phyloP scores from a whole-genome alignment of 1,140 invertebrate genomes.

The Aphelinus certus region DNA sequence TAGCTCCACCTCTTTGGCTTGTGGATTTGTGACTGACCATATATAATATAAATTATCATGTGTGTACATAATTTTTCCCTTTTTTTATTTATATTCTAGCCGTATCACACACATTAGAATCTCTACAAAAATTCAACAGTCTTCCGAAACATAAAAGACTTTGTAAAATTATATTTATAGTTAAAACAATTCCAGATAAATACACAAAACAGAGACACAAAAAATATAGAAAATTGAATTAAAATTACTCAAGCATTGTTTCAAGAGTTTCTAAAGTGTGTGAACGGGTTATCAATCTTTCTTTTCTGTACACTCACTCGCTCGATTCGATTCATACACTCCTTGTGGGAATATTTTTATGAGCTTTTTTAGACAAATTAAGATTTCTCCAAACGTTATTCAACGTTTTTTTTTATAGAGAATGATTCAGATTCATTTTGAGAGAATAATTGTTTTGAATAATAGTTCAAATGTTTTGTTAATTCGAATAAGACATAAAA shows the following conservation, averaged over 20 bases:
- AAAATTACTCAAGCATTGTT: constrained; percentile 15
- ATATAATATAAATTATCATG: constrained; percentile 56
- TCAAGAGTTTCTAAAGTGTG: constrained; percentile 21
- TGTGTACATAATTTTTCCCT: constrained; percentile 39
- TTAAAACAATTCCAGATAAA: not conserved
- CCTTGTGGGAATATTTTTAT: constrained; percentile 20
- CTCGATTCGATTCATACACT: constrained; percentile 11
- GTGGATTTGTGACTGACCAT: constrained; percentile 61
- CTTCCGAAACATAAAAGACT: not conserved
- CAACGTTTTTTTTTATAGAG: no score
- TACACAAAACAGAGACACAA: not conserved
- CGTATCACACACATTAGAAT: constrained; percentile 19
- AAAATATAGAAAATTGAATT: not conserved
- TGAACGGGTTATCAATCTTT: constrained; percentile 11
- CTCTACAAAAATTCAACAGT: constrained; percentile 10
- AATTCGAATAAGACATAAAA: not conserved
- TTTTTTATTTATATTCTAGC: constrained; percentile 28
- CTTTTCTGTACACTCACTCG: constrained; percentile 13
- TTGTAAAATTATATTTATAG: constrained; percentile 2
- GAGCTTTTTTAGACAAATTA: not conserved
- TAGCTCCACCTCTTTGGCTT: constrained; percentile 64
- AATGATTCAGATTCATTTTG: no score
- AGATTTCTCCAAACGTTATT: no score
- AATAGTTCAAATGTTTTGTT: no score
- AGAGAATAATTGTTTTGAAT: no score